phyloP scores from a whole-genome alignment of 2,113 vertebrate genomes.

The Danionella cerebrum region DNA sequence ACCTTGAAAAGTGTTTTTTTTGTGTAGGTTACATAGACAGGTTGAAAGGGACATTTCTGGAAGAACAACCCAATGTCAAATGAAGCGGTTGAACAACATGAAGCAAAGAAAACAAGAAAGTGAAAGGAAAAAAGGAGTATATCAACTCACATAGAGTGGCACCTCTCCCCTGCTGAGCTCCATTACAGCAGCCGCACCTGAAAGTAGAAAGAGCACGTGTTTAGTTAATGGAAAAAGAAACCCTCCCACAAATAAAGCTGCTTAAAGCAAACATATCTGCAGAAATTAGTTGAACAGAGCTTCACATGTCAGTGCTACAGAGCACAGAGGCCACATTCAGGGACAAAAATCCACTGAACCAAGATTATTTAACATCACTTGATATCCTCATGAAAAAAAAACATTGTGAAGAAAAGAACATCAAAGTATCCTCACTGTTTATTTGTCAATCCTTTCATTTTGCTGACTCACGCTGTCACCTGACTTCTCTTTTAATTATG shows the following conservation, averaged over 20 bases:
- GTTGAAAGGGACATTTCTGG: no score
- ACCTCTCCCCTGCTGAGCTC: constrained; percentile 76
- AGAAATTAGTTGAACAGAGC: background rate
- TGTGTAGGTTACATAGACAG: no score
- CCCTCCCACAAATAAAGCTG: background rate
- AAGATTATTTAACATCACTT: background rate
- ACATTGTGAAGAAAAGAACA: background rate
- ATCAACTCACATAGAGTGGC: constrained; percentile 84
- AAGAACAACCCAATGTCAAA: no score
- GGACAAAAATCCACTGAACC: background rate
- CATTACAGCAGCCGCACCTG: constrained; percentile 62
- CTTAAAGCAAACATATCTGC: constrained; percentile 4
- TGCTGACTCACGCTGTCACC: constrained; percentile 14
- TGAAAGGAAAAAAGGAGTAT: background rate
- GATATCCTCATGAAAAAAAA: background rate
- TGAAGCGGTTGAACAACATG: background rate
- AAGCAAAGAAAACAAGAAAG: background rate
- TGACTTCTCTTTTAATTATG: constrained; percentile 26
- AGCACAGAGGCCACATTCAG: constrained; percentile 3
- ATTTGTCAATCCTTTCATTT: background rate
- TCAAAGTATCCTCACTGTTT: background rate
- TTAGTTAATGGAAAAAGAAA: background rate
- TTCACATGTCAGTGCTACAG: background rate
- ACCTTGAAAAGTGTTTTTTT: no score
- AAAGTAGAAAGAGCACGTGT: background rate